Percentiles rank a stretch among this genome's conserved stretches.
phyloP scores from a whole-genome alignment of 2,888 invertebrate species.

The Sphecodes monilicornis region DNA sequence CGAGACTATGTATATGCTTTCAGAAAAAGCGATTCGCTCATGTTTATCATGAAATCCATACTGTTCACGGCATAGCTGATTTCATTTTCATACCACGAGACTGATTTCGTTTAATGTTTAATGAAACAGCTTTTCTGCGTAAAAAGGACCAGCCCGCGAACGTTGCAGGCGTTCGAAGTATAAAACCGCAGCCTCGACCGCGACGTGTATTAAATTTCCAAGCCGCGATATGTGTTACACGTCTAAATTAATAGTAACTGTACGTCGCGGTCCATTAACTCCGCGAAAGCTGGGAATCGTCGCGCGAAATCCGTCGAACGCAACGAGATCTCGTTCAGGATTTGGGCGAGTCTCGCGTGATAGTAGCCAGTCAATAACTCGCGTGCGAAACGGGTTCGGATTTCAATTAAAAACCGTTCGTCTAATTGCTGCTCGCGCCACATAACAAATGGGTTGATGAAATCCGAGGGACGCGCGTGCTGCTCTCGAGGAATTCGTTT shows the following conservation, averaged over 20 bases:
- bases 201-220: conserved; percentile 39
- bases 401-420: conserved; percentile 54
- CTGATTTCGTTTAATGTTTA: background rate
- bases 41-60: background rate
- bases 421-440: conserved; percentile 61
- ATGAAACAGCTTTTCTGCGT: background rate
- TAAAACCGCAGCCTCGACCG: conserved; percentile 36
- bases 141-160: conserved; percentile 18
- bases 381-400: conserved; percentile 40
- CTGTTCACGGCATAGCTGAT: background rate
- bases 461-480: conserved; percentile 50
- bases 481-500: conserved; percentile 35
- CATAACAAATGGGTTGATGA: conserved; percentile 76
- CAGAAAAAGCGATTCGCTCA: background rate
- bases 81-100: background rate
- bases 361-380: background rate
- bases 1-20: background rate
- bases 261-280: conserved; percentile 45
- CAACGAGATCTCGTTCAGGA: background rate
- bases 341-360: conserved; percentile 16
- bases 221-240: conserved; percentile 30
- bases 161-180: background rate
- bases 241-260: conserved; percentile 26
- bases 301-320: background rate
- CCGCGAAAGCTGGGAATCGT: conserved; percentile 39